Base-by-base conservation (phyloP, 2,113 vertebrate genomes). In the Uropsilus gracilis region DNA sequence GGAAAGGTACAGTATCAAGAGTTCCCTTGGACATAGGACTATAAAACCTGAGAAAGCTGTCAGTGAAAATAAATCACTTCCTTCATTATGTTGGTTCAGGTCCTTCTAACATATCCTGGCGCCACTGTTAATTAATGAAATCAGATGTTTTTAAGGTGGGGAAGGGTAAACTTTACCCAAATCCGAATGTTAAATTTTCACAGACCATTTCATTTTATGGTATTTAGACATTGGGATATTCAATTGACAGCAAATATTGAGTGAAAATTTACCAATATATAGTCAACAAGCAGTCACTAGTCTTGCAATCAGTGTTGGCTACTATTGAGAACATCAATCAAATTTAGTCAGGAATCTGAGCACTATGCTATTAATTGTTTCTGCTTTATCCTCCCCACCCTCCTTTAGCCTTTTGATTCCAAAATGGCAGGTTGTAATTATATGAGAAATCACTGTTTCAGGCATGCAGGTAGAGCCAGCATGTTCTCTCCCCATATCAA, bases 131-230 rank as follows among this genome's bases (percentile, higher is more conserved):
- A 96, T 93, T 91, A 93, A 89, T 93, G 72, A 66, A 85, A 84
- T 78, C 86, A 53, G 46, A 57, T 63, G 17, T 53, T 90, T 91
- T 93, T 91, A 86, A 73, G 44, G 64, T 37, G 10, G 32, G 68
- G 68, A 89, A 18, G 32, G 20, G 18, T 13, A 46, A 82, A 69
- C 32, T 81, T 57, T 39, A 72, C 17, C 16, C 42, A 68, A 86
- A 95, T 82, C 68, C 37, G 66, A 77, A 83, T 57, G 90, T 26
- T 77, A 77, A 39, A 68, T 90, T 94, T 98, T 97, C 97, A 98
- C 95, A 98, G 97, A 94, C 95, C 98, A 97, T 98, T 98, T 98
- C 96, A 84, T 98, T 98, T 98, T 98, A 98, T 96, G 96, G 97
- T 96, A 95, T 96, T 96, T 96, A 97, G 97, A 97, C 94, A 95